Evolutionary conservation across 2,888 invertebrate genomes (phyloP), one percentile per base, ranked within the genome.

Genomic region (Dendrolimus pini): DNA sequence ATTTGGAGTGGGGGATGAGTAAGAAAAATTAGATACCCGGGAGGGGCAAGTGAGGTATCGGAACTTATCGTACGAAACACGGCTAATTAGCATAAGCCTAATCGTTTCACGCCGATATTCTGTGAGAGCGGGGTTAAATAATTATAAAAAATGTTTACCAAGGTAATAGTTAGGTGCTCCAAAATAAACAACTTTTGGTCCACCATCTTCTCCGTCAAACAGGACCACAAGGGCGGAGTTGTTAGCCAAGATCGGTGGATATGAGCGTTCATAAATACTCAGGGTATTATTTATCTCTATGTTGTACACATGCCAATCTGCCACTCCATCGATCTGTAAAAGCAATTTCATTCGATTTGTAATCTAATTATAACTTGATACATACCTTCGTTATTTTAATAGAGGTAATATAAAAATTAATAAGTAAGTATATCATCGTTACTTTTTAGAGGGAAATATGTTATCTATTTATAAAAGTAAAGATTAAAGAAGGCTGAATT

Each of bases 81-180:
- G 6, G 1, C 14, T 14, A 1, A 30, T 30, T 6, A 30, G 3
- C 6, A 30, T 30, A 30, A 0, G 6, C 6, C 30, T 30, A 30
- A 30, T 30, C 30, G 30, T 30, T 30, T 30, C 3, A 30, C 30
- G 3, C 30, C 30, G 30, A 30, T 30, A 30, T 30, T 30, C 3
- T 30, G 30, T 3, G 30, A 30, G 3, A 30, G 30, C 30, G 30
- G 2, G 30, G 30, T 6, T 30, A 30, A 30, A 6, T 30, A 30
- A 30, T 30, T 3, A 0, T 30, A 30, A 30, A n/a, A 30, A 30
- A 6, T 30, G 6, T 30, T 30, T 30, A 86, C 95, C 95, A 0
- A 96, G 86, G 74, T 95, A 96, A 41, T 89, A 85, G 0, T 84
- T 75, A 0, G 97, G 96, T 0, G 96, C 96, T 0, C 94, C 91